Conservation (phyloP, 2,888 invertebrate genomes). For the Volucella inflata region DNA sequence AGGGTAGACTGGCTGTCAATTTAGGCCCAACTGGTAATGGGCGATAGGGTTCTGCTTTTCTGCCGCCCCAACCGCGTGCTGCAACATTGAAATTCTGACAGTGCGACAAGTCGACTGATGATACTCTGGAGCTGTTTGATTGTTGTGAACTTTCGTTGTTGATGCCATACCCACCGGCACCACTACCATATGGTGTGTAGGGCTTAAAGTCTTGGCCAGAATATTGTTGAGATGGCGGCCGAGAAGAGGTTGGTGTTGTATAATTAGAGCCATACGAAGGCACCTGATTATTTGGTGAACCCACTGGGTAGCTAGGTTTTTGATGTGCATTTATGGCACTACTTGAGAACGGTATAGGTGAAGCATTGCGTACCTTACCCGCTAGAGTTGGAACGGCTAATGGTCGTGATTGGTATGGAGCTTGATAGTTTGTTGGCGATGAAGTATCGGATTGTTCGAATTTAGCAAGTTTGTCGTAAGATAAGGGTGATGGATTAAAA, state of each 20-base stretch:
- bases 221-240: slow-evolving; percentile 56
- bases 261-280: slow-evolving; percentile 38
- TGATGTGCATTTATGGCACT: slow-evolving; percentile 42
- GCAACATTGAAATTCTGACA: slow-evolving; percentile 90
- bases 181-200: slow-evolving; percentile 15
- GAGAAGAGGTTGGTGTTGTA: slow-evolving; percentile 52
- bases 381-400: slow-evolving; percentile 23
- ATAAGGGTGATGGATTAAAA: slow-evolving; percentile 81
- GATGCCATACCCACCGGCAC: neutral
- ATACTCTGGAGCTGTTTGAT: slow-evolving; percentile 37
- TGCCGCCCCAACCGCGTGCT: slow-evolving; percentile 89
- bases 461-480: slow-evolving; percentile 81
- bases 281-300: slow-evolving; percentile 39
- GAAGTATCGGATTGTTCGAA: slow-evolving; percentile 78
- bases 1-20: slow-evolving; percentile 52
- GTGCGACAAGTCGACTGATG: slow-evolving; percentile 75
- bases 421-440: slow-evolving; percentile 43
- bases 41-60: slow-evolving; percentile 53
- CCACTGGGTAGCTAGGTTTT: slow-evolving; percentile 34
- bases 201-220: slow-evolving; percentile 37
- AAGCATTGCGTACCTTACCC: slow-evolving; percentile 78
- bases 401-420: slow-evolving; percentile 54
- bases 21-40: slow-evolving; percentile 37
- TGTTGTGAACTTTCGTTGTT: slow-evolving; percentile 22
- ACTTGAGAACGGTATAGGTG: slow-evolving; percentile 78